Base-by-base conservation (phyloP, 2,113 vertebrate species). In the Lagopus leucura region DNA sequence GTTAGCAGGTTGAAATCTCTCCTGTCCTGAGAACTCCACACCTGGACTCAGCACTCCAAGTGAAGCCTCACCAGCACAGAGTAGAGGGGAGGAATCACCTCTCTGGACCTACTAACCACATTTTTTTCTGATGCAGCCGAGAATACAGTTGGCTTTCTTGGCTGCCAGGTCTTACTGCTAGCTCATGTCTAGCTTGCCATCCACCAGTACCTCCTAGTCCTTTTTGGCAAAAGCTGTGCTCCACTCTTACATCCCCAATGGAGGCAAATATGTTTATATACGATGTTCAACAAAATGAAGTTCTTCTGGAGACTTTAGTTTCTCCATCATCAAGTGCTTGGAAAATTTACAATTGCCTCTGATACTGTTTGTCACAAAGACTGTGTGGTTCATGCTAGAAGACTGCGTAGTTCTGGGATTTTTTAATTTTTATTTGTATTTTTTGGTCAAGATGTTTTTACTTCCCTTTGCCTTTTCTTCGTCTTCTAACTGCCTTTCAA, bases 331-430 rank as follows among this genome's bases (percentile, higher is more conserved):
- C 65, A 80, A 66, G 47, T 82, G 7, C 16, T 14, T 50, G 28
- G 75, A 83, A 79, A 92, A 95, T 83, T 88, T 91, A 89, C 34
- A 67, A 18, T 72, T 84, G 47, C 11, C 13, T 88, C 36, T 63
- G 73, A 24, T 75, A 45, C 4, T 87, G 80, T 84, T 90, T 87
- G 64, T 85, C 67, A 80, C 79, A 10, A 5, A 85, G 57, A 69
- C 76, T 80, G 32, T 36, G 64, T 63, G 6, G 40, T 76, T 90
- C 81, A 10, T 61, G n/a, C 32, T 82, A 80, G 87, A 91, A 82
- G 64, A 90, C 50, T 82, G 47, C 80, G 38, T 57, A 77, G 38
- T 58, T 54, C 15, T 30, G 52, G 52, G 27, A 54, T 54, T 54
- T 16, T 28, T 54, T 27, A 18, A 5, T 48, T 2, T 88, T 60